These are phyloP conservation scores for Panopea generosa DNA, from an alignment of 2,888 invertebrate genomes.

Conservation along the genomic window DNA sequence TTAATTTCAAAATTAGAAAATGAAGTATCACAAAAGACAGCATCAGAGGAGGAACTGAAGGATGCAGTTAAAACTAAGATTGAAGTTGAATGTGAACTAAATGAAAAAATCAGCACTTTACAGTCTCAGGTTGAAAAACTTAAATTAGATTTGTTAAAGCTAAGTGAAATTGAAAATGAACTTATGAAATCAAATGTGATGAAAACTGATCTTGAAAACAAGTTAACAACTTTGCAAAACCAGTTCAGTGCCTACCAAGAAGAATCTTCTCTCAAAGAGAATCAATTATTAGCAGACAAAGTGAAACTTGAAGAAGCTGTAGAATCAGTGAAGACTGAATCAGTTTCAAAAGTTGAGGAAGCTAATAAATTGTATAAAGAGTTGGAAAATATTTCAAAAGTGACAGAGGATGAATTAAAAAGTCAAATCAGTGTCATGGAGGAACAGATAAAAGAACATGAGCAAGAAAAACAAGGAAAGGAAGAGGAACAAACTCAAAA, in stretches of 20 bases:
- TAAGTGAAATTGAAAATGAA: slow-evolving; percentile 9
- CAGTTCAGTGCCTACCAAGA: slow-evolving; percentile 1
- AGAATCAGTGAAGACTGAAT: background rate
- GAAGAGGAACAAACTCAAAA: slow-evolving; percentile 53
- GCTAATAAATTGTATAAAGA: slow-evolving; percentile 24
- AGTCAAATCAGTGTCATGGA: slow-evolving; percentile 32
- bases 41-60: slow-evolving; percentile 19
- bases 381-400: slow-evolving; percentile 33
- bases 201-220: slow-evolving; percentile 7
- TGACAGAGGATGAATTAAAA: slow-evolving; percentile 26
- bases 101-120: slow-evolving; percentile 12
- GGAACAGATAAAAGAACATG: slow-evolving; percentile 21
- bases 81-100: slow-evolving; percentile 27
- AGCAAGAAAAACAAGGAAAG: slow-evolving; percentile 32
- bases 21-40: slow-evolving; percentile 20
- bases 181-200: background rate
- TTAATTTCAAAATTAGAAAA: slow-evolving; percentile 2
- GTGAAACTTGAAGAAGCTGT: slow-evolving; percentile 18
- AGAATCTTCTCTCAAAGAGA: background rate
- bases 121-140: slow-evolving; percentile 16
- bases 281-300: background rate
- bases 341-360: slow-evolving; percentile 13
- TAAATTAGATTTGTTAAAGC: background rate
- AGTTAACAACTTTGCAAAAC: slow-evolving; percentile 1
- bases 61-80: slow-evolving; percentile 16